Conservation (phyloP, 2,888 invertebrate genomes). For the Sinelater perroti region DNA sequence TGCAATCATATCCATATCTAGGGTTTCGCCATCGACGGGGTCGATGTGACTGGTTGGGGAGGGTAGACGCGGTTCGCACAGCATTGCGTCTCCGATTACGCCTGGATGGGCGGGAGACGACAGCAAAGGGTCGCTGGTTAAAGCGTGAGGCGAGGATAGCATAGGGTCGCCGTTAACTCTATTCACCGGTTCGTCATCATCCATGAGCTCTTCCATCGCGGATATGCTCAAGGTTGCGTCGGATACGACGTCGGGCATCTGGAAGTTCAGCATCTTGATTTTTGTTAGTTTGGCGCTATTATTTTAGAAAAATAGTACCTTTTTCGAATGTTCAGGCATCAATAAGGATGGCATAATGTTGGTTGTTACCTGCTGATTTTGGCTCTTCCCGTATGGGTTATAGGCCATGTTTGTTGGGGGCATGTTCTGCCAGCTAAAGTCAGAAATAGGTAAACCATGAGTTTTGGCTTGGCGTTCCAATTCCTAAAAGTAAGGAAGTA, state of each 20-base stretch:
- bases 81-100: conserved; percentile 70
- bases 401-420: conserved; percentile 57
- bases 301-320: too few species aligned
- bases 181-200: conserved; percentile 58
- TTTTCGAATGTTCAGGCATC: conserved; percentile 59
- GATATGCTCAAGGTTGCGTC: conserved; percentile 67
- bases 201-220: conserved; percentile 71
- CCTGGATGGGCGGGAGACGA: conserved; percentile 65
- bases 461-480: conserved; percentile 79
- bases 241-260: conserved; percentile 68
- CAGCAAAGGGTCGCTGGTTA: conserved; percentile 71
- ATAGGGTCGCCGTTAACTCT: conserved; percentile 61
- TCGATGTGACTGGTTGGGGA: conserved; percentile 60
- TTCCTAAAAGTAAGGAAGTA: conserved; percentile 64
- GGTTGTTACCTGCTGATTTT: conserved; percentile 52
- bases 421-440: conserved; percentile 67
- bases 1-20: conserved; percentile 66
- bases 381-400: conserved; percentile 59
- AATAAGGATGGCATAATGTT: conserved; percentile 53
- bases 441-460: conserved; percentile 74
- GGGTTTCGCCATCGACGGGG: conserved; percentile 63
- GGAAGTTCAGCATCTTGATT: conserved; percentile 16
- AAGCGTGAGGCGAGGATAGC: conserved; percentile 63
- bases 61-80: conserved; percentile 61
- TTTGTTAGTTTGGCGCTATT: too few species aligned